A percentile compares a stretch with the other conserved stretches of the same genome.
phyloP scores from a whole-genome alignment of 1,140 invertebrate species.

The Ladona fulva region DNA sequence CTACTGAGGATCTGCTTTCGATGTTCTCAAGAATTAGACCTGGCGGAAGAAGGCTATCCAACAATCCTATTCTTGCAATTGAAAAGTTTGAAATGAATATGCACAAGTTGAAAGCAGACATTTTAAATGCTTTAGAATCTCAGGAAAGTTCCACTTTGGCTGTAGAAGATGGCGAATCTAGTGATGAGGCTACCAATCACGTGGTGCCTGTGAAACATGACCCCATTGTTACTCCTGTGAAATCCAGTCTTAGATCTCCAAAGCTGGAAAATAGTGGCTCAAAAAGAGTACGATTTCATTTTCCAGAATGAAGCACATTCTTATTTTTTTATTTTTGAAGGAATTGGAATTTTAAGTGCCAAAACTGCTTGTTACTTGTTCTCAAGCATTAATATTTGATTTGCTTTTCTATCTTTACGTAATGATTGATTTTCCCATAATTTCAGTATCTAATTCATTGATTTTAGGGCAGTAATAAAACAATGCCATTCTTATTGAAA shows the following conservation, averaged over 20 bases:
- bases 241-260: background rate
- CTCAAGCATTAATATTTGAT: no score
- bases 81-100: background rate
- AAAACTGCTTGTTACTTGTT: no score
- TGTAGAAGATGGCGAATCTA: background rate
- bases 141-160: background rate
- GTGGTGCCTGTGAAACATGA: background rate
- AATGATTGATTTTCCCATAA: no score
- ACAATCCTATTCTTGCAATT: background rate
- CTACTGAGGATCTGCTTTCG: background rate
- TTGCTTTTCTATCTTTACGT: no score
- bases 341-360: no score
- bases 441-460: no score
- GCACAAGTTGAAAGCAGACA: background rate
- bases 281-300: background rate
- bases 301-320: background rate
- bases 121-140: background rate
- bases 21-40: background rate
- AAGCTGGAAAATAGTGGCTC: background rate
- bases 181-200: background rate
- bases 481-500: no score
- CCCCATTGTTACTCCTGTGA: background rate
- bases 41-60: background rate
- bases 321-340: no score
- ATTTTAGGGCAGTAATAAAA: no score